Evolutionary conservation across 1,140 invertebrate genomes (phyloP).

Genomic region (Ceratitis capitata): DNA sequence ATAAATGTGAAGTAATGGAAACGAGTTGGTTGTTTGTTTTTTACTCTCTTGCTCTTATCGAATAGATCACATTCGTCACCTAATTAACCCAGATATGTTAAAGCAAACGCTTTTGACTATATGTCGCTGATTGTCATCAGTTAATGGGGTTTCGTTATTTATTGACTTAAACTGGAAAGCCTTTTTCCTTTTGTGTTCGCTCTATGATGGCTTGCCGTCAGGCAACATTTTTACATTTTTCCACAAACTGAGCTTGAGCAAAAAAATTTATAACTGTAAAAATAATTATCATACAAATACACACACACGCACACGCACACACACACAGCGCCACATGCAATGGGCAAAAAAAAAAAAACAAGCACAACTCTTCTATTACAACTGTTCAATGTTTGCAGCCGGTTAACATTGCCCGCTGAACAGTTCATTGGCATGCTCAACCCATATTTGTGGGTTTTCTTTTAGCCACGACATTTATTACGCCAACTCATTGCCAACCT

Average conservation of each 20-base stretch:
- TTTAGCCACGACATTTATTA: not conserved
- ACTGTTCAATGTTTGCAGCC: not conserved
- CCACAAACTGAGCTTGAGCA: not conserved
- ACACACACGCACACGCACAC: not conserved
- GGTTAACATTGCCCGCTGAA: not conserved
- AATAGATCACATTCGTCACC: not conserved
- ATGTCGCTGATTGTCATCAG: not conserved
- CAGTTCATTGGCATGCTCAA: not conserved
- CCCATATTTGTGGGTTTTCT: not conserved
- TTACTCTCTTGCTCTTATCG: not conserved
- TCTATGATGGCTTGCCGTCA: not conserved
- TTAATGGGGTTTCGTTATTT: not conserved
- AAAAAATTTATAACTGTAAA: slow-evolving; percentile 35
- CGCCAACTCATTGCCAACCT: not conserved
- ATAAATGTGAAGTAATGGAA: slow-evolving; percentile 24
- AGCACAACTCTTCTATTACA: slow-evolving; percentile 4
- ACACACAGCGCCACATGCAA: not conserved
- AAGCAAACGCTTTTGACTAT: not conserved
- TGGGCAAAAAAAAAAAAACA: not conserved
- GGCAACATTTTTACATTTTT: not conserved
- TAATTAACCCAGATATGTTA: not conserved
- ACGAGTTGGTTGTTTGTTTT: slow-evolving; percentile 31
- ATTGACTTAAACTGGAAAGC: not conserved
- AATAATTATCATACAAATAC: no score
- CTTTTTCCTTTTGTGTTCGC: not conserved